Evolutionary conservation across 2,888 invertebrate genomes (phyloP), one percentile per base, ranked within the genome.

Genomic region (Galeopsomyia nigrocyanea): DNA sequence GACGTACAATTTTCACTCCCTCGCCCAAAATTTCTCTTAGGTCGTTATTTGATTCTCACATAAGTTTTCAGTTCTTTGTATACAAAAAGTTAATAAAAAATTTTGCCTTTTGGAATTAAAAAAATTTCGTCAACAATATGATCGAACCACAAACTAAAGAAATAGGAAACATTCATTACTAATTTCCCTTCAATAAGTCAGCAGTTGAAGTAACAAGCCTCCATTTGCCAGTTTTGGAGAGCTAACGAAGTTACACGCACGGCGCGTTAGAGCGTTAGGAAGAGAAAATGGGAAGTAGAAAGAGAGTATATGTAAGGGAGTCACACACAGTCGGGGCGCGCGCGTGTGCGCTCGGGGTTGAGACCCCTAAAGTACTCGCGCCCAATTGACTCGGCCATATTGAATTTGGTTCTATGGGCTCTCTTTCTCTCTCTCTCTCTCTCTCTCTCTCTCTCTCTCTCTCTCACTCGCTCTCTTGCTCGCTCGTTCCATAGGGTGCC

Each of bases 331-430:
- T 67, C 22, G 74, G 72, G 68, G 56, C 69, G 63, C 50, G 74
- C 74, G 26, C 26, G 26, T 26, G 26, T 5, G 26, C 3, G 26
- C 3, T 26, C 50, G 51, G 75, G 61, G 63, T 9, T 14, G 61
- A 46, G 39, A 73, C 78, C 80, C 81, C 77, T 57, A 70, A 81
- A 82, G 82, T 81, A 80, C 81, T 79, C 80, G 79, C 80, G 79
- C 80, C 83, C 83, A 82, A 85, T 83, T 85, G 84, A 84, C 84
- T 84, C 79, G 80, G 82, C 84, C 84, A 84, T 84, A 85, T 85
- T 84, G 84, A 85, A 79, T 84, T 85, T 83, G 81, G 81, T 83
- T 84, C 82, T 84, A 84, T 85, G 82, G 84, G 80, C 80, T 82
- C 82, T 83, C 39, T 39, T 7, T 39, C 10, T 39, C 39, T 57